Base-by-base conservation (phyloP, 2,888 invertebrate genomes). In the Cerastis leucographa region DNA sequence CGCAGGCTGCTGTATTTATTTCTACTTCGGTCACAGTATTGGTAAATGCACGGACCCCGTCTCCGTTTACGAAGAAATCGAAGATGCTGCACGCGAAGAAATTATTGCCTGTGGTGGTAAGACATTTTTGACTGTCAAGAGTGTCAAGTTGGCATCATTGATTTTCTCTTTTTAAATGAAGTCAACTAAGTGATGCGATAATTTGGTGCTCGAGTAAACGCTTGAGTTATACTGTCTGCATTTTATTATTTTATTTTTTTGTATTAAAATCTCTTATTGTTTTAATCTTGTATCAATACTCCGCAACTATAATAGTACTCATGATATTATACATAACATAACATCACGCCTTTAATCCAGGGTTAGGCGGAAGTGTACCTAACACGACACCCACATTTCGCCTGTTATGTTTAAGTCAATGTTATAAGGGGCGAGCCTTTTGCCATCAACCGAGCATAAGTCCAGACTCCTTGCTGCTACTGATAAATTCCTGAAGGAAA, bases 1-100 rank as follows among this genome's bases (percentile, higher is more conserved):
- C 92, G 98, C 99, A 0, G 99, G 99, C 0, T 99, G 99, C 89
- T 99, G 99, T 92, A 98, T 99, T 70, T 99, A 99, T 93, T 98
- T 99, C 96, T 98, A 99, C 97, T 98, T 99, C 97, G 98, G 98
- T 56, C 98, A 99, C 95, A 98, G 98, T 92, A 97, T 97, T 83
- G 91, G 91, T 0, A 96, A 96, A 25, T 94, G 97, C 54, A 81
- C 79, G n/a, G 97, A 99, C 92, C 98, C 99, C 0, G 98, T 99
- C 0, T 95, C 97, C 8, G 97, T 98, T 0, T 99, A 99, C 93
- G 99, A 99, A 91, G 97, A 97, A 75, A 98, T 99, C 71, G 99
- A 99, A 95, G 97, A 97, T 62, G 97, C 97, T 56, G 99, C 99
- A 0, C 97, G 99, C 51, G 98, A 99, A 89, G 99, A 99, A 95